Evolutionary conservation across 2,797 vertebrate species (phyloP), one percentile per base, ranked within the genome.

Genomic region (Zenarchopterus dispar): DNA sequence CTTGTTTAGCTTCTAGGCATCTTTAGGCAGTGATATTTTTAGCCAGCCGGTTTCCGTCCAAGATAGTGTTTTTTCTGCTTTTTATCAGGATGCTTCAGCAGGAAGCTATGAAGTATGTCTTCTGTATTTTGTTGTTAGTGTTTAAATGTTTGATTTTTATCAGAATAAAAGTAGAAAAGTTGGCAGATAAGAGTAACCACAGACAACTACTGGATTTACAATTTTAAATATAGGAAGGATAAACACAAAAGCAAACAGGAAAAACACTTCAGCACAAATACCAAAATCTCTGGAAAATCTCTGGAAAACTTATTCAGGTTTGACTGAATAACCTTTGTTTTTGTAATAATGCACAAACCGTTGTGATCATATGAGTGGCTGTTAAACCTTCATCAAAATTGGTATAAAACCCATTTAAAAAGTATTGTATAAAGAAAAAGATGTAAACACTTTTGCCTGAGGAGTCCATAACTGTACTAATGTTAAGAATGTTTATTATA

Each of bases 21-120:
- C 62, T 84, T 78, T 53, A 63, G 46, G 56, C 81, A 24, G 62
- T 19, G 67, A 67, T 90, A 86, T 87, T 85, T 88, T 84, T 84
- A 84, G 75, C 55, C 44, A 47, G 78, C 68, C 73, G 55, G 69
- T 86, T 79, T 83, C 75, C 57, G 66, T 50, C 55, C 26, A 9
- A 72, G 73, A 80, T 59, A 71, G 1, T 28, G 3, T 3, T 28
- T 67, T 63, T 62, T 69, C 55, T 45, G 53, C 73, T 78, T 59
- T 75, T 75, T 80, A 47, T 70, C 41, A 69, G 45, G 59, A 55
- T 19, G 50, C 55, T 61, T 77, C 53, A 41, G 70, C 51, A 56
- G 24, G 50, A 56, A 36, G 60, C 41, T 33, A 71, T 18, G 56
- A 73, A 70, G 36, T 65, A 33, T 78, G 55, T 68, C 64, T 67